phyloP scores from a whole-genome alignment of 2,888 invertebrate species.

The Linnaemya tessellans region DNA sequence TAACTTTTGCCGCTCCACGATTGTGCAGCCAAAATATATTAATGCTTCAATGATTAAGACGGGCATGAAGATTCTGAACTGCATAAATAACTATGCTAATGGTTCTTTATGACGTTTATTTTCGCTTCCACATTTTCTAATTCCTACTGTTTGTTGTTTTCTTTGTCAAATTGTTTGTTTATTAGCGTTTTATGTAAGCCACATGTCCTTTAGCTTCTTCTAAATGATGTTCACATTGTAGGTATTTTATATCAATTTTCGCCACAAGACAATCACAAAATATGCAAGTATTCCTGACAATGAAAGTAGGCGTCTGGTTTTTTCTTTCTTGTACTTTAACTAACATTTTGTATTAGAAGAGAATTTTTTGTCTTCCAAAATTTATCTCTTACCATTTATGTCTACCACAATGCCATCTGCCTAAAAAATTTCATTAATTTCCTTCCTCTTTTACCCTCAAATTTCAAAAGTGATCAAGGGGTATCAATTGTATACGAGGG shows the following conservation, averaged over 20 bases:
- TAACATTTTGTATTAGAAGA: background rate
- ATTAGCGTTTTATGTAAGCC: background rate
- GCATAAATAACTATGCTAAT: conserved; percentile 68
- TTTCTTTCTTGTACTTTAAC: background rate
- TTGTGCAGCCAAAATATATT: conserved; percentile 43
- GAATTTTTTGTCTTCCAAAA: no score
- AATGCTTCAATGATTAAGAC: conserved; percentile 64
- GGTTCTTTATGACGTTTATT: conserved; percentile 57
- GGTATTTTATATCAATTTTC: conserved; percentile 13
- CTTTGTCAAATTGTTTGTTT: conserved; percentile 25
- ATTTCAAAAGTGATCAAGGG: no score
- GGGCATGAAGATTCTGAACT: conserved; percentile 57
- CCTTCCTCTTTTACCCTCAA: no score
- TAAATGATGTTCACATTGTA: conserved; percentile 30
- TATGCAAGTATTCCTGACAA: conserved; percentile 19
- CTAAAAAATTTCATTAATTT: no score
- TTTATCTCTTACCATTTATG: no score
- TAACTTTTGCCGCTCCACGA: conserved; percentile 45
- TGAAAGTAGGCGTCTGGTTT: conserved; percentile 34
- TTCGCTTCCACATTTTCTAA: conserved; percentile 12
- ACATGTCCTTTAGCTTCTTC: conserved; percentile 29
- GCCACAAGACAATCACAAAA: background rate
- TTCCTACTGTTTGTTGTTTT: background rate
- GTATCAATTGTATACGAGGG: no score
- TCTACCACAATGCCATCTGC: no score